phyloP scores from a whole-genome alignment of 2,888 invertebrate species.

The Limnephilus marmoratus region DNA sequence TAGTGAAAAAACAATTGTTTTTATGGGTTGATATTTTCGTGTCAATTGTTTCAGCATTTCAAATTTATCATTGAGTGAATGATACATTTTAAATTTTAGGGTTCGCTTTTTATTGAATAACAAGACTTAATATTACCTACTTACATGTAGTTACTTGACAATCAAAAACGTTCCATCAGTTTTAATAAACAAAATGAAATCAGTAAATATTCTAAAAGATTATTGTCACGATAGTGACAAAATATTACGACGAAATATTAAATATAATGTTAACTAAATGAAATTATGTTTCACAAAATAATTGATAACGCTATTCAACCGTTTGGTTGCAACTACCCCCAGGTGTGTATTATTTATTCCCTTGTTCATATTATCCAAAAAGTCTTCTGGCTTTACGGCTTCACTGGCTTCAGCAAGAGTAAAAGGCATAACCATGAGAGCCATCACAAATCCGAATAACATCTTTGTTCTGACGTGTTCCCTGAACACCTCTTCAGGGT shows the following conservation, averaged over 20 bases:
- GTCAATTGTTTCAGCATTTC: too few relatives aligned
- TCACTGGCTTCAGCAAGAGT: background rate
- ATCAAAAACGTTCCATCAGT: too few relatives aligned
- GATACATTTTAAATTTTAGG: too few relatives aligned
- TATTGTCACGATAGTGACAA: too few relatives aligned
- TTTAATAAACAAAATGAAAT: too few relatives aligned
- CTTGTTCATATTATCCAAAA: background rate
- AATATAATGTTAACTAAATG: background rate
- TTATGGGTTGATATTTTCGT: too few relatives aligned
- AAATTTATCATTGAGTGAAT: too few relatives aligned
- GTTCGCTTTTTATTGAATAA: too few relatives aligned
- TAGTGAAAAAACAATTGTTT: too few relatives aligned
- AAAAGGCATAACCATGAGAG: background rate
- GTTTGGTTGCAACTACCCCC: background rate
- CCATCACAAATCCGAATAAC: slow-evolving; percentile 35
- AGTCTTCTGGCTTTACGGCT: background rate
- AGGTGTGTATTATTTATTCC: background rate
- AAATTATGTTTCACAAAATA: slow-evolving; percentile 13
- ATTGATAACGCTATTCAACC: slow-evolving; percentile 13
- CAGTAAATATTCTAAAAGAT: too few relatives aligned
- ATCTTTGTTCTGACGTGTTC: slow-evolving; percentile 27
- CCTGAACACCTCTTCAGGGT: slow-evolving; percentile 45
- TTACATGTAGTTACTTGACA: too few relatives aligned
- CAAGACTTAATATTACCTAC: too few relatives aligned
- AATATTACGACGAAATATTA: background rate